A percentile compares a stretch with the other conserved stretches of the same genome.
Conservation (phyloP, 2,888 invertebrate species). For the Teleogryllus oceanicus region DNA sequence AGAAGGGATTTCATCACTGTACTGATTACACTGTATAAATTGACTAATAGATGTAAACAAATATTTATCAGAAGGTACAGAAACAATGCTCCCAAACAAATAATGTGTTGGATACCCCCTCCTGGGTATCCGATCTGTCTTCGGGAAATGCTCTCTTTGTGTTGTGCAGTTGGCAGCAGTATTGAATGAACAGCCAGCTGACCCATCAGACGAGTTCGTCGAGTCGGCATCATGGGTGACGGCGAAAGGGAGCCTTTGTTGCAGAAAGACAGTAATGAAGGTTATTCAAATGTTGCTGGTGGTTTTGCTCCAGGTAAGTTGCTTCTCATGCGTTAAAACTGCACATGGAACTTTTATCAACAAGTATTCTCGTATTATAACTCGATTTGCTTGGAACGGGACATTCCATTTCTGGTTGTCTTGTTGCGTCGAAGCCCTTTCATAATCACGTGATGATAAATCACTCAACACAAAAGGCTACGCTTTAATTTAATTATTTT, state of each 20-base stretch:
- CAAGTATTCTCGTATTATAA: not conserved
- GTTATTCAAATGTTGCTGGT: slow-evolving; percentile 42
- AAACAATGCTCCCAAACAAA: too few species aligned
- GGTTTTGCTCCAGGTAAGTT: slow-evolving; percentile 46
- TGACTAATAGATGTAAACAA: too few species aligned
- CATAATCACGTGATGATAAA: not conserved
- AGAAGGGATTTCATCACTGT: too few species aligned
- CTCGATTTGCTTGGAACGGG: not conserved
- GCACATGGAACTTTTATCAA: not conserved
- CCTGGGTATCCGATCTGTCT: too few species aligned
- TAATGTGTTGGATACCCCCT: too few species aligned
- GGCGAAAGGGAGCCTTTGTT: slow-evolving; percentile 63
- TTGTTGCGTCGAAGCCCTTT: not conserved
- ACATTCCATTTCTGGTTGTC: not conserved
- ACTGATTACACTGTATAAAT: too few species aligned
- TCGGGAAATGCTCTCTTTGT: too few species aligned
- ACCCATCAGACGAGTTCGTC: not conserved
- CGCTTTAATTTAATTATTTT: slow-evolving; percentile 27
- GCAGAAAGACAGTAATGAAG: slow-evolving; percentile 46
- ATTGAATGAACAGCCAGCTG: not conserved
- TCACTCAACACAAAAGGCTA: not conserved
- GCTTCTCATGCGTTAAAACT: slow-evolving; percentile 37
- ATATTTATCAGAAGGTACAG: too few species aligned
- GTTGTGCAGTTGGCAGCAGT: too few species aligned
- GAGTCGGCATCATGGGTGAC: slow-evolving; percentile 56